Conservation (phyloP, 1,140 invertebrate species). For the Helicoverpa armigera region DNA sequence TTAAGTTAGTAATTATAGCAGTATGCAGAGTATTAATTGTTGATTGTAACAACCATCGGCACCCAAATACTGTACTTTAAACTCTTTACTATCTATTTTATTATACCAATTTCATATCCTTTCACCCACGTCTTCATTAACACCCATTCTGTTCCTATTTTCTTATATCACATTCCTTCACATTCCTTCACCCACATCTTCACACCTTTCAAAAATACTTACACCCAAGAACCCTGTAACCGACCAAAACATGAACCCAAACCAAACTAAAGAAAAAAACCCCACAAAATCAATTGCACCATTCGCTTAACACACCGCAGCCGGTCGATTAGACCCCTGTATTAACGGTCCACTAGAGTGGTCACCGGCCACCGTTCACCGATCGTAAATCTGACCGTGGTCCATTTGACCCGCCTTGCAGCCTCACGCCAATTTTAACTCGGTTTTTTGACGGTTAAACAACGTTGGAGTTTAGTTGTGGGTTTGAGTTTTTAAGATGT, state of each 20-base stretch:
- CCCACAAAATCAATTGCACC: constrained; percentile 4
- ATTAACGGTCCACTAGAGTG: constrained; percentile 33
- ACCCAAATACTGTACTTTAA: too few relatives aligned
- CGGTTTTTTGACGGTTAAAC: constrained; percentile 36
- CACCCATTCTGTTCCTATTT: too few relatives aligned
- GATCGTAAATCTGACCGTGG: constrained; percentile 44
- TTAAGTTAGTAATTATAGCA: too few relatives aligned
- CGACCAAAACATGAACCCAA: background rate
- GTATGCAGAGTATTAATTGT: too few relatives aligned
- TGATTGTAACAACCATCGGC: too few relatives aligned
- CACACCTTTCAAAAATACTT: background rate
- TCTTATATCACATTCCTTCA: too few relatives aligned
- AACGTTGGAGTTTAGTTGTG: background rate
- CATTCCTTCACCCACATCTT: too few relatives aligned
- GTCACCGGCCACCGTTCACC: constrained; percentile 30
- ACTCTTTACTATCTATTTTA: too few relatives aligned
- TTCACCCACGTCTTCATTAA: too few relatives aligned
- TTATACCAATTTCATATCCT: too few relatives aligned
- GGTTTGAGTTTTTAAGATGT: background rate
- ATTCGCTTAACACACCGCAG: background rate
- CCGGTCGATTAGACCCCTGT: constrained; percentile 39
- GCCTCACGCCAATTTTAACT: constrained; percentile 41
- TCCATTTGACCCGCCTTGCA: constrained; percentile 40
- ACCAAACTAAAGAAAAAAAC: background rate
- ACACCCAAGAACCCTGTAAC: background rate